Base-by-base conservation (phyloP, 2,797 vertebrate species). In the Euthynnus affinis region DNA sequence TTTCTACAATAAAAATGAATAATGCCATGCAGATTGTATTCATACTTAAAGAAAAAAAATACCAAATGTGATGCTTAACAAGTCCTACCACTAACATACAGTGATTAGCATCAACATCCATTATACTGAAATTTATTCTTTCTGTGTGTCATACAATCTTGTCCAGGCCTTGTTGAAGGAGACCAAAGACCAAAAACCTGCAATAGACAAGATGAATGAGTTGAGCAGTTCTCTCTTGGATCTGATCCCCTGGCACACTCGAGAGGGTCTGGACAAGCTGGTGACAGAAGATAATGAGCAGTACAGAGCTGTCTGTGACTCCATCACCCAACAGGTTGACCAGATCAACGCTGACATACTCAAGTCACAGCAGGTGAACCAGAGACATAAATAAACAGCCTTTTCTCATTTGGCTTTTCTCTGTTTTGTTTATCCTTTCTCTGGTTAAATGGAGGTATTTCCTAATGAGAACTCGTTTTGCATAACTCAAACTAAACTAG, bases 231-330 rank as follows among this genome's bases (percentile, higher is more conserved):
- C 96, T 40, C 96, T 99, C 48, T 89, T 99, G 90, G 98, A 99
- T 76, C 93, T 99, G 78, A 97, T 99, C 55, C 98, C 98, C 0
- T 99, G 98, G 98, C 96, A 98, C 82, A 96, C 97, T 1, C 94
- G 98, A 59, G 98, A 98, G 89, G 96, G 96, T 3, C 96, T 99
- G 18, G 98, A 99, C 92, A 97, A 96, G 83, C 93, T 97, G 91
- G 95, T 99, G 78, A 96, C 95, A 0, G 97, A 99, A 60, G 96
- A 97, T 92, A 99, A 97, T 0, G 96, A 98, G 6, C 96, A 97
- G 9, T 99, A 97, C 93, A 95, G 88, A 89, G 85, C 93, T 46
- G 94, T 96, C 83, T 96, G 80, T 1, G 95, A 99, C 85, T 88
- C 92, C 0, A 86, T 98, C 78, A 92, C 92, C 18, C 96, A 96